Base-by-base conservation (phyloP, 2,797 vertebrate genomes). In the Takifugu rubripes region DNA sequence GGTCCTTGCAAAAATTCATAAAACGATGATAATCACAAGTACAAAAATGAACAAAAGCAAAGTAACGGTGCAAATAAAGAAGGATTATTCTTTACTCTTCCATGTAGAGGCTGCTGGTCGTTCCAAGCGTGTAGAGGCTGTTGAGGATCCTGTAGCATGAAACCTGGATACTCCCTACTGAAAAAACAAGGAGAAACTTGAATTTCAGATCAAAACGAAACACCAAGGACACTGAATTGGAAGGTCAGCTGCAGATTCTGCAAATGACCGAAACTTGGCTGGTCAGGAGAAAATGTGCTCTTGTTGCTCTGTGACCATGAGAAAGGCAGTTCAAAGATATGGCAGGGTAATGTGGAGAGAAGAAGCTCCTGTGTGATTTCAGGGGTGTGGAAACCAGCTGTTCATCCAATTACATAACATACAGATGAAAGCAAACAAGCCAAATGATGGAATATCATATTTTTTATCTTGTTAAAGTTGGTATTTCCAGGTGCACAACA, bases 71-170 rank as follows among this genome's bases (percentile, higher is more conserved):
- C 29, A 2, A 21, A 33, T 27, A 27, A 52, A 49, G n/a, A 3
- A 5, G 24, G 1, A 43, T 1, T 48, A 51, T 11, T 29, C 5
- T 15, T 6, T 31, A 46, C 44, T n/a, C 44, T 46, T 98, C 94
- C 66, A 95, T 92, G 49, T 92, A 93, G 68, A 93, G 89, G 83
- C 89, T 93, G 80, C 92, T 93, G 83, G 91, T 93, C 56, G 92
- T 96, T 77, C 95, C 94, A 66, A 98, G 89, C 66, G 92, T 88
- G 72, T 96, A 94, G 48, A 98, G 92, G 79, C 93, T 94, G 79
- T 88, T 90, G 71, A 98, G 82, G 72, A 98, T 96, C 87, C 92
- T 93, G 59, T 95, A 98, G 87, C 94, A 97, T 65, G 90, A 95
- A 3, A 92, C 86, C 74, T 96, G 95, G 55, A 96, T 89, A 68